Evolutionary conservation across 2,113 vertebrate species (phyloP).

Genomic region (Chionomys nivalis): DNA sequence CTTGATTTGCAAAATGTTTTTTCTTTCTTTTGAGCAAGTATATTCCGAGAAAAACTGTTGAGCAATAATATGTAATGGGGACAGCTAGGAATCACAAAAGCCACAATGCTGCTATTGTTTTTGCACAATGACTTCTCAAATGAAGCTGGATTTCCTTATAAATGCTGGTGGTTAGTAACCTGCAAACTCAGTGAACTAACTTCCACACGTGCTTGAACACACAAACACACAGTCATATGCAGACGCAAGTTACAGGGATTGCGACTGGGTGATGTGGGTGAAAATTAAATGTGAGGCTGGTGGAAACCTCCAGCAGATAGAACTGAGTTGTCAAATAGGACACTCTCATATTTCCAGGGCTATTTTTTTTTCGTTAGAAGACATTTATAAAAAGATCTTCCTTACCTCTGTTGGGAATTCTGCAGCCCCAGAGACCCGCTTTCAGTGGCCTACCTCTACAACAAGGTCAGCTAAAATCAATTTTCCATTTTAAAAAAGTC

Average conservation of each 20-base stretch:
- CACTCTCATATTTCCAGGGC: slow-evolving; percentile 20
- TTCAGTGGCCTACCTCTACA: slow-evolving; percentile 38
- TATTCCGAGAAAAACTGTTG: neutral
- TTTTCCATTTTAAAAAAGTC: slow-evolving; percentile 77
- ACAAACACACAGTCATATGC: neutral
- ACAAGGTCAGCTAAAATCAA: slow-evolving; percentile 74
- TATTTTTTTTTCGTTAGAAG: slow-evolving; percentile 22
- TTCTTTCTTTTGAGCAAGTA: neutral
- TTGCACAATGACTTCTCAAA: neutral
- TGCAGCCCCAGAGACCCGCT: neutral
- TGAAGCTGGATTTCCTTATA: neutral
- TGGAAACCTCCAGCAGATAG: slow-evolving; percentile 43
- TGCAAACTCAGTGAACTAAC: slow-evolving; percentile 7
- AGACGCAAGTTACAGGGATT: neutral
- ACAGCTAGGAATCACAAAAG: neutral
- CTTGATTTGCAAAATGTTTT: neutral
- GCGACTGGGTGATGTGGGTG: neutral
- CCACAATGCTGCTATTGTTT: neutral
- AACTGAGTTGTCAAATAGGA: slow-evolving; percentile 38
- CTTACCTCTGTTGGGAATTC: slow-evolving; percentile 43
- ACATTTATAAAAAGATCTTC: slow-evolving; percentile 25
- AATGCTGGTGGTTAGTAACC: neutral
- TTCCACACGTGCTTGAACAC: neutral
- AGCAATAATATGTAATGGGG: neutral
- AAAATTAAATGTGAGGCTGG: slow-evolving; percentile 39